Evolutionary conservation across 2,888 invertebrate species (phyloP), one percentile per base, ranked within the genome.

Genomic region (Yponomeuta malinellus): DNA sequence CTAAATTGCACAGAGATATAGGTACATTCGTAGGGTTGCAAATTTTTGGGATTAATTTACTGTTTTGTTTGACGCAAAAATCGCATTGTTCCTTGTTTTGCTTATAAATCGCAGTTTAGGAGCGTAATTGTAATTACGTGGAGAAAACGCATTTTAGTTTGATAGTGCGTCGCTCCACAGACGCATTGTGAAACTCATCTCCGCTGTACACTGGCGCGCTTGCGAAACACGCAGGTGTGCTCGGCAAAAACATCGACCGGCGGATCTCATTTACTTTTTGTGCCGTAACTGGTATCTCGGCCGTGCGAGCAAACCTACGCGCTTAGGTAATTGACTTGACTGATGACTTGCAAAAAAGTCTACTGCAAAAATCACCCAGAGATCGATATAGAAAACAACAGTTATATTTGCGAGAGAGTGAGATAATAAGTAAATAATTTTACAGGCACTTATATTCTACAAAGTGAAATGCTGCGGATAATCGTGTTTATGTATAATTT

Each of bases 171-270:
- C 52, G 68, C 63, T 63, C 63, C 63, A 37, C 10, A 31, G 63
- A 12, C 63, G 37, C 65, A 65, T 91, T 90, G 89, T 87, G 91
- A 90, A 91, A 92, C 87, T 81, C 90, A 90, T 91, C 92, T 90
- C 88, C 84, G 85, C 89, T 91, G 90, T 92, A 91, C 92, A 88
- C 89, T 86, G 83, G 84, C 86, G 83, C 83, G 88, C 89, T 92
- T 92, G 91, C 91, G 90, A 91, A 91, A 92, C 91, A 85, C 93
- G 93, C 93, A 93, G 93, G 93, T 93, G 93, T 87, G 92, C 90
- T 85, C 84, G 83, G 88, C 89, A 89, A 89, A 90, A 90, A 90
- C 89, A 88, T 81, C 84, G 85, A 86, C 88, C 83, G 78, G 79
- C 81, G 80, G 87, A 89, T 89, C 90, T 88, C 87, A 86, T 89